Evolutionary conservation across 1,140 invertebrate species (phyloP), one percentile per base, ranked within the genome.

Genomic region (Dolichoris vasculosae): DNA sequence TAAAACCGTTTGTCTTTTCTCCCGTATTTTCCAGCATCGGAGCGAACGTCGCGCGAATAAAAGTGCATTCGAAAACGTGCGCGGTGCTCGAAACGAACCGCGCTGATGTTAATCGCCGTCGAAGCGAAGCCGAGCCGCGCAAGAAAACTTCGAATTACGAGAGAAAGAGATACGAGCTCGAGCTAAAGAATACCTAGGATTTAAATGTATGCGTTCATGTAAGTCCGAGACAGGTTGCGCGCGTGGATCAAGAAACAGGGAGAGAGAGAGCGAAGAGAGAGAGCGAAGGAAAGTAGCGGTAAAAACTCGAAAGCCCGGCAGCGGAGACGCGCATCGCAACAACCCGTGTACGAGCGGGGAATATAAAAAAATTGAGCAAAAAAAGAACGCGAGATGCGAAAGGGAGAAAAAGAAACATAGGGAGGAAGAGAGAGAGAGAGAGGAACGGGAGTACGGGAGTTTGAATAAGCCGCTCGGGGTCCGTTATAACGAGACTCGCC

Each of bases 401-500:
- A 64, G 63, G 77, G 55, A 59, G 23, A 59, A 59, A 15, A 35
- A 32, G 13, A 35, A 15, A 38, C 2, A n/a, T n/a, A n/a, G 63
- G 63, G 63, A 64, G 4, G 63, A 7, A 30, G 3, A 23, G 69
- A 35, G 32, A 40, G 38, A 13, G 13, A 0, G 67, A 30, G 38
- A 6, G 26, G 11, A 26, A 26, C 55, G 23, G 6, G 20, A 73
- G 69, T 43, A 0, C 2, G 38, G 6, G 69, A n/a, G n/a, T n/a
- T 8, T 26, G 38, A 69, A 46, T 75, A 32, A 40, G 88, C 86
- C 87, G 83, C 84, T 78, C 77, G 82, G 87, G 89, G 90, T 92
- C 92, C 93, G 93, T 93, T 93, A 93, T 92, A 88, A 30, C 63
- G 59, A 1, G 13, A 30, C 67, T 92, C 93, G 90, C 92, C 92